Base-by-base conservation (phyloP, 2,113 vertebrate species). In the Catharus bicknelli region DNA sequence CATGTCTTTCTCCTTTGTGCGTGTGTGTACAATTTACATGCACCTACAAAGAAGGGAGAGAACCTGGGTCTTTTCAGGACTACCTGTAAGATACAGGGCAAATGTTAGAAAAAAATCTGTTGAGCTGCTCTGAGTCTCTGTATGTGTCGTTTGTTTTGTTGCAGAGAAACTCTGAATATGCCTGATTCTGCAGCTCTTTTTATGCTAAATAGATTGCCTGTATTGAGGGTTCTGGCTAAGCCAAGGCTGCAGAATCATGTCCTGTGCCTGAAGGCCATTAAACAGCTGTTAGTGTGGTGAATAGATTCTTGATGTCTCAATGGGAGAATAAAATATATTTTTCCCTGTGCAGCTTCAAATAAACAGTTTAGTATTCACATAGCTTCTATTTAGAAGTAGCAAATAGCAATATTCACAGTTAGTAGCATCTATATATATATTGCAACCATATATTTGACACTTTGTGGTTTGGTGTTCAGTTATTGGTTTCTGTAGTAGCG, bases 351-450 rank as follows among this genome's bases (percentile, higher is more conserved):
- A 6, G 77, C 89, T 93, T 83, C 62, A 9, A 93, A 90, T 81
- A 95, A 95, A 91, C 77, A 92, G 53, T 84, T 94, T 94, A 80
- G 70, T 93, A 75, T 91, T 93, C 81, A 92, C 84, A 90, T 86
- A 95, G 93, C 90, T 91, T 96, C 84, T 93, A 75, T 93, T 95
- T 93, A 94, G 80, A 94, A 95, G 95, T 62, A 83, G 93, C 85
- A 95, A 92, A 93, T 86, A 90, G 86, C 94, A 93, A 66, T 93
- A 84, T 92, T 91, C 86, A 94, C 90, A 88, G 90, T 95, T 87
- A 95, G 92, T 92, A 93, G 66, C 86, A 90, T 94, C 92, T 95
- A 40, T 95, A 74, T 95, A 83, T 93, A 63, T 94, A 72, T 94
- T 77, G 82, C 3, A 23, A 63, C 91, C 34, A 2, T 90, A 48